A percentile compares a stretch with the other conserved stretches of the same genome.
phyloP scores from a whole-genome alignment of 2,888 invertebrate species.

The Thymelicus sylvestris region DNA sequence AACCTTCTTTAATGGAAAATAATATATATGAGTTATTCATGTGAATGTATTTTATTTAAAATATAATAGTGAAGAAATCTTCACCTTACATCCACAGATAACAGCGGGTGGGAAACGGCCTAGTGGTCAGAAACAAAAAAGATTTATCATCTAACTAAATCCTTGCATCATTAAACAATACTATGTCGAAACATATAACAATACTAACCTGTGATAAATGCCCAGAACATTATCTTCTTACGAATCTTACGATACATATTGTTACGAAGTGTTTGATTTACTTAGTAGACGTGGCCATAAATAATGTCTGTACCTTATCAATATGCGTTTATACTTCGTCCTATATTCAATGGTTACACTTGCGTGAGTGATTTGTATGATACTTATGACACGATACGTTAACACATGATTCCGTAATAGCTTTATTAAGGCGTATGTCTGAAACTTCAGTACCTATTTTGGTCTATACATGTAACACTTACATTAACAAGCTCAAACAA shows the following conservation, averaged over 20 bases:
- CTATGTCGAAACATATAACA: neutral
- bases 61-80: neutral
- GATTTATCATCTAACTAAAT: constrained; percentile 4
- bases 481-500: too few species aligned
- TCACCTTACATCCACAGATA: neutral
- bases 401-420: constrained; percentile 7
- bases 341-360: constrained; percentile 1
- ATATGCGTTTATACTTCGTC: constrained; percentile 7
- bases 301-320: constrained; percentile 26
- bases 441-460: neutral
- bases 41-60: too few species aligned
- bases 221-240: constrained; percentile 4
- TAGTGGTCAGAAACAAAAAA: neutral
- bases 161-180: constrained; percentile 3
- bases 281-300: constrained; percentile 12
- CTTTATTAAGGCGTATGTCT: too few species aligned
- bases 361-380: constrained; percentile 12
- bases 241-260: constrained; percentile 5
- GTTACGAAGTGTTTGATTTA: constrained; percentile 19
- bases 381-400: constrained; percentile 1
- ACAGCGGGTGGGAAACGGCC: neutral
- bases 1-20: too few species aligned
- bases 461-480: too few species aligned
- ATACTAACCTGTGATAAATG: constrained; percentile 6
- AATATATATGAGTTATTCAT: too few species aligned